phyloP scores from a whole-genome alignment of 2,113 vertebrate genomes.

The Lates calcarifer region DNA sequence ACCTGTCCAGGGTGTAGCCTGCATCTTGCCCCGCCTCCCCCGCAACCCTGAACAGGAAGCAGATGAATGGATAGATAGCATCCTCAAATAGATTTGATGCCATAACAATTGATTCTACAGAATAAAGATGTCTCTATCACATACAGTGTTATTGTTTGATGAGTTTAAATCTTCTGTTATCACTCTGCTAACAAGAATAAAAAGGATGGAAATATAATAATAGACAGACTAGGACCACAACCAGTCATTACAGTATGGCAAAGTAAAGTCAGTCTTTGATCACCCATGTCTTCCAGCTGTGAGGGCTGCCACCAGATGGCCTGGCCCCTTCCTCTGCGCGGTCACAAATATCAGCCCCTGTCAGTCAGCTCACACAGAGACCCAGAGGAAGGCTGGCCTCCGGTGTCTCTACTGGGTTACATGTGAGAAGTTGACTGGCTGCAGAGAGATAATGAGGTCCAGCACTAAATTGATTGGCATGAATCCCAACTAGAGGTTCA shows the following conservation, averaged over 20 bases:
- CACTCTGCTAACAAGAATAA: conserved; percentile 4
- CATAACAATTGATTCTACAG: conserved; percentile 1
- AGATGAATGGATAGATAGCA: conserved; percentile 23
- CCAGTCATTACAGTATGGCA: conserved; percentile 38
- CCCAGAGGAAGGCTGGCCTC: conserved; percentile 62
- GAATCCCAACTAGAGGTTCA: conserved; percentile 56
- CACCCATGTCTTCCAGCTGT: conserved; percentile 69
- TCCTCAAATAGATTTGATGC: conserved; percentile 25
- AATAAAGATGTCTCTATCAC: conserved; percentile 3
- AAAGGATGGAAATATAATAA: neutral
- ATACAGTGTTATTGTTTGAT: neutral
- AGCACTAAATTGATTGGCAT: conserved; percentile 58
- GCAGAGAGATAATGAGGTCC: conserved; percentile 67
- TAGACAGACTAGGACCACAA: conserved; percentile 6
- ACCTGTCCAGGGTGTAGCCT: conserved; percentile 3
- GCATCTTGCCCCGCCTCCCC: neutral
- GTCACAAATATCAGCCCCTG: conserved; percentile 74
- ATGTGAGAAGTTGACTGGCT: conserved; percentile 51
- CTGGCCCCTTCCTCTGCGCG: conserved; percentile 50
- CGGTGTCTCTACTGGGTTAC: conserved; percentile 32
- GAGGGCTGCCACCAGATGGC: conserved; percentile 69
- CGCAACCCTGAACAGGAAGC: conserved; percentile 20
- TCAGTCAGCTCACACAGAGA: conserved; percentile 70
- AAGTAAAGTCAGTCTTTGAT: conserved; percentile 47
- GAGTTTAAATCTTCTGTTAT: neutral